These are phyloP conservation scores for Aphaenogaster rudis DNA, from an alignment of 1,140 invertebrate species.

Conservation along the genomic window DNA sequence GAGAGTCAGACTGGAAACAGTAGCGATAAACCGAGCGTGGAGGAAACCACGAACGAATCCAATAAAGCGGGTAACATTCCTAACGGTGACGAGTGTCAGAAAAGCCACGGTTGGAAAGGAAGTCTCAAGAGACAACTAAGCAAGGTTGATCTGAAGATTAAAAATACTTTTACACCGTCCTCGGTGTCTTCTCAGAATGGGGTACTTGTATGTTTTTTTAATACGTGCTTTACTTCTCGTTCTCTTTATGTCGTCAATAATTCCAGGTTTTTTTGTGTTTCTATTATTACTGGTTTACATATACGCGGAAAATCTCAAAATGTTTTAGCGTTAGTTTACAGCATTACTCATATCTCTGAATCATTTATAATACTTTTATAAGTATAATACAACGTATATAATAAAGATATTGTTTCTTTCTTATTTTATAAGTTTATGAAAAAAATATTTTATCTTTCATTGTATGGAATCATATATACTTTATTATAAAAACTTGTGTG, in stretches of 20 bases:
- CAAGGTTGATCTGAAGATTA: conserved; percentile 93
- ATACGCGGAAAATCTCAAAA: background rate
- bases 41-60: conserved; percentile 74
- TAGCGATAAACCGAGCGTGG: conserved; percentile 74
- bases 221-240: conserved; percentile 55
- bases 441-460: background rate
- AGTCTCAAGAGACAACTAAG: conserved; percentile 93
- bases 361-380: background rate
- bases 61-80: conserved; percentile 45
- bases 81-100: conserved; percentile 80
- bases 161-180: conserved; percentile 88
- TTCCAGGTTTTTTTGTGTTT: background rate
- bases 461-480: background rate
- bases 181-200: conserved; percentile 85
- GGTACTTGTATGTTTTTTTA: conserved; percentile 83
- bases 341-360: background rate
- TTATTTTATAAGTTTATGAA: conserved; percentile 6
- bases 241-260: background rate
- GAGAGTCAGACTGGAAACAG: conserved; percentile 72
- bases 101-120: conserved; percentile 88
- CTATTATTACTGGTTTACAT: background rate
- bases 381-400: background rate
- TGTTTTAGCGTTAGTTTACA: conserved; percentile 20
- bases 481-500: background rate
- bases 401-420: background rate